Percentiles rank a stretch among this genome's conserved stretches.
phyloP scores from a whole-genome alignment of 2,888 invertebrate genomes.

The Gortyna flavago region DNA sequence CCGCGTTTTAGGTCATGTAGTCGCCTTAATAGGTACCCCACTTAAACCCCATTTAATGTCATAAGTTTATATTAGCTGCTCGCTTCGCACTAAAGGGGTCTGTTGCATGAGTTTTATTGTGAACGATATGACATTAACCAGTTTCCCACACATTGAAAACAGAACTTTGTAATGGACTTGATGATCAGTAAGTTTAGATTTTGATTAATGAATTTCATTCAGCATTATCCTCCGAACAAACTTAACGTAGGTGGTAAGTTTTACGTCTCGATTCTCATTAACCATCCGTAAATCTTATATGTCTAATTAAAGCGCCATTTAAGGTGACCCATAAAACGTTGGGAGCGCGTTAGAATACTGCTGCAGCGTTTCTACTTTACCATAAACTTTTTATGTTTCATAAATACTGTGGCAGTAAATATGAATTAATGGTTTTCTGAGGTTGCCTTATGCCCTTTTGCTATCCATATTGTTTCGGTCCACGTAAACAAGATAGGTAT shows the following conservation, averaged over 20 bases:
- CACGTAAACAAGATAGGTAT: conserved; percentile 74
- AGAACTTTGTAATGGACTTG: conserved; percentile 24
- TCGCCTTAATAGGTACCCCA: conserved; percentile 40
- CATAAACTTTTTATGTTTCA: conserved; percentile 88
- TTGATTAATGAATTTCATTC: conserved; percentile 32
- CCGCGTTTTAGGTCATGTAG: too few species aligned
- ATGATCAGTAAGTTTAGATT: conserved; percentile 4
- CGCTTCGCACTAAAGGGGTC: conserved; percentile 15
- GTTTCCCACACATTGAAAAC: conserved; percentile 12
- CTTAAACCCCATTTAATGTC: conserved; percentile 50
- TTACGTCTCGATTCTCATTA: conserved; percentile 49
- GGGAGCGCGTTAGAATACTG: conserved; percentile 77
- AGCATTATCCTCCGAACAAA: background rate
- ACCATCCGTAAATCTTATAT: conserved; percentile 61
- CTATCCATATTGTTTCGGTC: conserved; percentile 75
- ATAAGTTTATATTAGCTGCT: conserved; percentile 40
- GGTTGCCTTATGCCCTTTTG: conserved; percentile 79
- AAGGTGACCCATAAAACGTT: conserved; percentile 84
- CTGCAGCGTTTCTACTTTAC: conserved; percentile 83
- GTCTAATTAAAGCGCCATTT: conserved; percentile 82
- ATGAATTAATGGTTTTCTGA: conserved; percentile 86
- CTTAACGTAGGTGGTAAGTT: conserved; percentile 10
- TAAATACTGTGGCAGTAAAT: conserved; percentile 87
- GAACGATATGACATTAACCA: conserved; percentile 19
- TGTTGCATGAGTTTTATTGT: conserved; percentile 35